Evolutionary conservation across 2,888 invertebrate genomes (phyloP).

Genomic region (Oligia strigilis): DNA sequence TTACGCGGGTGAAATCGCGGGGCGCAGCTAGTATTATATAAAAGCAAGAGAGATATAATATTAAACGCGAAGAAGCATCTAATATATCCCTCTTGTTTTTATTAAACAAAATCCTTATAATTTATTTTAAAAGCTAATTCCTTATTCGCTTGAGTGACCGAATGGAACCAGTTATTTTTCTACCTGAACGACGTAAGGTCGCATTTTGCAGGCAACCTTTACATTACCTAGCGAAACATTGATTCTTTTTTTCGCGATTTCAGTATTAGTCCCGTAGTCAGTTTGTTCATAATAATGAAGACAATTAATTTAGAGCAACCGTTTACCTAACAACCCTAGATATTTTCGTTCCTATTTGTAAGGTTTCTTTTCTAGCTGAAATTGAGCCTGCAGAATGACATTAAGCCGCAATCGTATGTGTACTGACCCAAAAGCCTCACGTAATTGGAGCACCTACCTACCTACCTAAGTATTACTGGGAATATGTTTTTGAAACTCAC

Average conservation of each 20-base stretch:
- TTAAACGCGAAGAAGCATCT: too few relatives aligned
- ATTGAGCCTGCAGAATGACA: slow-evolving; percentile 20
- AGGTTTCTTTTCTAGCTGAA: slow-evolving; percentile 4
- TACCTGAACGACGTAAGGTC: too few relatives aligned
- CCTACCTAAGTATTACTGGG: background rate
- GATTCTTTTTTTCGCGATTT: background rate
- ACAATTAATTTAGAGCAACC: background rate
- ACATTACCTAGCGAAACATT: too few relatives aligned
- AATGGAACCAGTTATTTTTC: background rate
- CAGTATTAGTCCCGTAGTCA: background rate
- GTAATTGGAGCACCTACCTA: slow-evolving; percentile 4
- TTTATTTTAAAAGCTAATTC: too few relatives aligned
- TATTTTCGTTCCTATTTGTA: background rate
- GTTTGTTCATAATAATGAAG: background rate
- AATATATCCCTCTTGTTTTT: too few relatives aligned
- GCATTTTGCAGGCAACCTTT: too few relatives aligned
- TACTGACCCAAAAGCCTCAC: slow-evolving; percentile 6
- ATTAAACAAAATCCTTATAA: too few relatives aligned
- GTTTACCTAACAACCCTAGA: background rate
- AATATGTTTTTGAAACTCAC: background rate
- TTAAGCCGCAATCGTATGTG: slow-evolving; percentile 1
- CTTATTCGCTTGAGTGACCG: too few relatives aligned
- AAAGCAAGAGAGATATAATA: too few relatives aligned
- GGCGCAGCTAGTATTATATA: too few relatives aligned
- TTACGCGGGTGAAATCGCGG: too few relatives aligned